phyloP scores from a whole-genome alignment of 2,797 vertebrate genomes.

The Salmo trutta region DNA sequence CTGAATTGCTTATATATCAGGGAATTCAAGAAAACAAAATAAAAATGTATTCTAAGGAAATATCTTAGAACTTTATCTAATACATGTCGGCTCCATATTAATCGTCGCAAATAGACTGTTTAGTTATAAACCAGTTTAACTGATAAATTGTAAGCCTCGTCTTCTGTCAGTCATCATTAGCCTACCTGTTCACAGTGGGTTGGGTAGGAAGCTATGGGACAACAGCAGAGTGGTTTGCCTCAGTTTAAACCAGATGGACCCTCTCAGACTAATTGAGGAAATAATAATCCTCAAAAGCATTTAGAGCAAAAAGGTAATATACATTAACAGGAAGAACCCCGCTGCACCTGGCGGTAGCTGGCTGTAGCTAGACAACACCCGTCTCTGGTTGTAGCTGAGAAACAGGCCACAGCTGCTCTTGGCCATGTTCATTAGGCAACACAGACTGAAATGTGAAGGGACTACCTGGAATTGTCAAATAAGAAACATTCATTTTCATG shows the following conservation, averaged over 20 bases:
- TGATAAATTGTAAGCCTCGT: not conserved
- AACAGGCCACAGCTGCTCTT: slow-evolving; percentile 16
- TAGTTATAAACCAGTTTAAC: not conserved
- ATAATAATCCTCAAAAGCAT: slow-evolving; percentile 4
- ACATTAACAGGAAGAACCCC: not conserved
- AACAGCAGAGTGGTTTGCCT: not conserved
- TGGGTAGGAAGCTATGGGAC: too few species aligned
- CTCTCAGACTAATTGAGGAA: slow-evolving; percentile 18
- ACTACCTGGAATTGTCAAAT: not conserved
- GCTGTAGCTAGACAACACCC: not conserved
- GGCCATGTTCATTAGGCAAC: not conserved
- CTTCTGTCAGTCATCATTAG: not conserved
- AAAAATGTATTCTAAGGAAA: not conserved
- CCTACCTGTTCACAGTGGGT: not conserved
- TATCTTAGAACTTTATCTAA: not conserved
- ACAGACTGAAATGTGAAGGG: not conserved
- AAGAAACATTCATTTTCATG: too few species aligned
- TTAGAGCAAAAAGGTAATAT: slow-evolving; percentile 2
- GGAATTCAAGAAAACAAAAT: too few species aligned
- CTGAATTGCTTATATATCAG: too few species aligned
- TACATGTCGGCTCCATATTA: too few species aligned
- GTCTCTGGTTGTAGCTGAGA: not conserved
- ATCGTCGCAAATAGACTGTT: too few species aligned
- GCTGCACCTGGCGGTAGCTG: not conserved
- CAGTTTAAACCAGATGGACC: slow-evolving; percentile 3